These are phyloP conservation scores for Struthio camelus DNA, from an alignment of 2,113 vertebrate genomes.

Conservation along the genomic window DNA sequence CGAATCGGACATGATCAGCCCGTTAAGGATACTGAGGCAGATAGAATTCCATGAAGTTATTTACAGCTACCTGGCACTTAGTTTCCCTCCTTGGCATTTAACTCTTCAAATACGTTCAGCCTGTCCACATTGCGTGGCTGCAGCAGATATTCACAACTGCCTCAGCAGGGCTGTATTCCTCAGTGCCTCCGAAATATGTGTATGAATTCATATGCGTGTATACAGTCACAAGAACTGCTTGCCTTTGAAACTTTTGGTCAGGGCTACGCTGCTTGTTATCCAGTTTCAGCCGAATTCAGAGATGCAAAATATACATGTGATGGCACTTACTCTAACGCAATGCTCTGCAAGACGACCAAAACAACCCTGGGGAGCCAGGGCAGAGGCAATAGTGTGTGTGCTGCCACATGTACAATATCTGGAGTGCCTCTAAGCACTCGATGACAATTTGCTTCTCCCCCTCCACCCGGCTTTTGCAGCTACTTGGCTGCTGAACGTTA, in stretches of 20 bases:
- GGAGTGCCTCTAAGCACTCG: not conserved
- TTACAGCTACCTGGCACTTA: not conserved
- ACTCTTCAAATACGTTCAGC: not conserved
- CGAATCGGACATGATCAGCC: constrained; percentile 15
- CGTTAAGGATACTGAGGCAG: constrained; percentile 31
- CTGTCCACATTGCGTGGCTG: not conserved
- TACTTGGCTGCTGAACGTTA: not conserved
- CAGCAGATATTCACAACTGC: not conserved
- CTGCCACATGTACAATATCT: not conserved
- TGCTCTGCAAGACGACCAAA: not conserved
- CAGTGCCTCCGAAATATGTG: not conserved
- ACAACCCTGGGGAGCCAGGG: not conserved
- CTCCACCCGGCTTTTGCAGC: not conserved
- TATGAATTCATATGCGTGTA: no score
- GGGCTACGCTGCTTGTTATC: not conserved
- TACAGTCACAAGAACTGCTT: not conserved
- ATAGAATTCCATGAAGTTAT: not conserved
- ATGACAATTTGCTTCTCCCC: not conserved
- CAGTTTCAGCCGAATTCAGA: not conserved
- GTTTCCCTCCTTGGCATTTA: not conserved
- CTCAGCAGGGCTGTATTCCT: not conserved
- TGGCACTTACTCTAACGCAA: not conserved
- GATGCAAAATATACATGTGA: not conserved
- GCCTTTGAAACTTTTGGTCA: not conserved
- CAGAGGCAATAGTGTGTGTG: not conserved